phyloP scores from a whole-genome alignment of 2,797 vertebrate species.

The Coendou prehensilis region DNA sequence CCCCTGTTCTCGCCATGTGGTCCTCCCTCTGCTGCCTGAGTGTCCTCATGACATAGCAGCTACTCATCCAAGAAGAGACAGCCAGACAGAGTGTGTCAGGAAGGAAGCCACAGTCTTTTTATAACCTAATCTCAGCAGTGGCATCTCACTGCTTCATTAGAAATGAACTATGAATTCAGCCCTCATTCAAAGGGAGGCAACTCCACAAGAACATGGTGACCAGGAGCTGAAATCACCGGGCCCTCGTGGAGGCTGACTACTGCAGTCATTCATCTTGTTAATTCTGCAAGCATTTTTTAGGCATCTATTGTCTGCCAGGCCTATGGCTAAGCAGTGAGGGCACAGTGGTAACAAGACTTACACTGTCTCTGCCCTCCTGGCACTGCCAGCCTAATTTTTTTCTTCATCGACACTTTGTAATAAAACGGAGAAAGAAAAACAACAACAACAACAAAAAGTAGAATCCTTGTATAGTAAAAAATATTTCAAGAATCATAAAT shows the following conservation, averaged over 20 bases:
- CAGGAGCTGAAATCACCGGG: fast-evolving
- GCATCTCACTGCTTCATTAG: background rate
- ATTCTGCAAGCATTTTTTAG: no score
- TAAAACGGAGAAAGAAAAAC: conserved; percentile 22
- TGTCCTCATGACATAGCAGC: background rate
- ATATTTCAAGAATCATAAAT: background rate
- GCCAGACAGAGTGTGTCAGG: background rate
- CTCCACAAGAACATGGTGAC: no score
- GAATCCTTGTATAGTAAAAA: background rate
- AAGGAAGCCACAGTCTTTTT: background rate
- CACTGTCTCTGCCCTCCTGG: background rate
- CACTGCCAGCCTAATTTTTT: background rate
- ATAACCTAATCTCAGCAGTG: background rate
- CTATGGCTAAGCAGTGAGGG: background rate
- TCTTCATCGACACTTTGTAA: background rate
- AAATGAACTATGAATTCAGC: background rate
- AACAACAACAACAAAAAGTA: background rate
- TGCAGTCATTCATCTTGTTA: background rate
- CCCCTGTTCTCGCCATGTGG: background rate
- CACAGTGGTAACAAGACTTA: background rate
- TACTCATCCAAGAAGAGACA: background rate
- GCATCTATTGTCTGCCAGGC: background rate
- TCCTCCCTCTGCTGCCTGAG: background rate
- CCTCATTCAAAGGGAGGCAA: background rate
- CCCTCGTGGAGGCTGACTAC: background rate